Evolutionary conservation across 2,113 vertebrate species (phyloP), one percentile per base, ranked within the genome.

Genomic region (Malaclemys terrapin): DNA sequence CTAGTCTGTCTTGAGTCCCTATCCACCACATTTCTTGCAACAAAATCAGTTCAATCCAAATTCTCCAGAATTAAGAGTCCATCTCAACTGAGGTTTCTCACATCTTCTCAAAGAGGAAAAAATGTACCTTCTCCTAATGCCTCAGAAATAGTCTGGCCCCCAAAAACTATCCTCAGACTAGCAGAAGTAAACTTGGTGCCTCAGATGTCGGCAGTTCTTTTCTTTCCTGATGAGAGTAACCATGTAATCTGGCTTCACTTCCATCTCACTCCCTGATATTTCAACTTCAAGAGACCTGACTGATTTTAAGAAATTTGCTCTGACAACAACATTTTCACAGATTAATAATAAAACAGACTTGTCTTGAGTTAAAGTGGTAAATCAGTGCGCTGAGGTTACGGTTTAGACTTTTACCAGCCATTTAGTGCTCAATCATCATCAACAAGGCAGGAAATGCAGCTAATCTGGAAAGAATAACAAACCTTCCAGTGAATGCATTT

Each of bases 21-120:
- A 59, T 59, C 25, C 57, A 59, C 25, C 57, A 59, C 25, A 59
- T 59, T 59, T 59, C 57, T 59, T 59, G 12, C 89, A 84, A 91
- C 54, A 85, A 3, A 52, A 81, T 42, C 75, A 57, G 8, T 75
- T 91, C 3, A 59, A 52, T 87, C 69, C 7, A 16, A 35, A 59
- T 91, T 89, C 89, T 87, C 89, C 76, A 95, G 75, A 94, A 88
- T 54, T 86, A 53, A 88, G 50, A 54, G 27, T 79, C 69, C 93
- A 92, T 87, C 92, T 90, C 75, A 84, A 93, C 91, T 85, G 3
- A 81, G 7, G 42, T 84, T 95, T 93, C 84, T 1, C 0, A 89
- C 54, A 42, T 12, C 38, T 85, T 49, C 84, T 82, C 13, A 76
- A 54, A 89, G 38, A 47, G 6, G 6, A 87, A 88, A 80, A 47